These are phyloP conservation scores for Agrypnia vestita DNA, from an alignment of 1,140 invertebrate genomes.

Conservation along the genomic window DNA sequence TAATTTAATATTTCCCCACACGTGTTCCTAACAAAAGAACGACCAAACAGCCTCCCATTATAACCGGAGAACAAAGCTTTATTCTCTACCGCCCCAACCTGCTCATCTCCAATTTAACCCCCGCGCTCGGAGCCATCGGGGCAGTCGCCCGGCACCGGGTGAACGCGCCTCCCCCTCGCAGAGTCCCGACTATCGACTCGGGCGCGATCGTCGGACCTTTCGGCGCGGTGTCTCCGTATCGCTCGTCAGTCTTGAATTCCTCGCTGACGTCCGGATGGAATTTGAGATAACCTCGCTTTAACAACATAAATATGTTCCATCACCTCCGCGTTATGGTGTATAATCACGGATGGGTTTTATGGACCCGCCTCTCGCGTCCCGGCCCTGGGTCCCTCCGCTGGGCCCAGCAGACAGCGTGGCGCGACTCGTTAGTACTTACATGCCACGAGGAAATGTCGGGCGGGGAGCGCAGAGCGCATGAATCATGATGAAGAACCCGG, in stretches of 20 bases:
- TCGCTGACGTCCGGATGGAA: not conserved
- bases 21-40: constrained; percentile 37
- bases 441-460: not conserved
- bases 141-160: not conserved
- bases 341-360: constrained; percentile 40
- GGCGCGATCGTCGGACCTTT: not conserved
- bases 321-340: constrained; percentile 34
- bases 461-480: not conserved
- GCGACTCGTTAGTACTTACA: constrained; percentile 20
- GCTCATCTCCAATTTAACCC: constrained; percentile 25
- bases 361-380: not conserved
- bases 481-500: not conserved
- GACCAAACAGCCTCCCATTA: constrained; percentile 31
- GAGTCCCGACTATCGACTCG: not conserved
- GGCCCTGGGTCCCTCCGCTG: not conserved
- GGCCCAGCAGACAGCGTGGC: constrained; percentile 20
- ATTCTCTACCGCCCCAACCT: constrained; percentile 33
- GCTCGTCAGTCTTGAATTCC: not conserved
- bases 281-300: constrained; percentile 33
- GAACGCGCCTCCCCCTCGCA: not conserved
- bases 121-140: not conserved
- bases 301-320: constrained; percentile 44
- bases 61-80: constrained; percentile 34
- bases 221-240: not conserved
- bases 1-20: constrained; percentile 31